Evolutionary conservation across 1,140 invertebrate species (phyloP).

Genomic region (Monomorium pharaonis): DNA sequence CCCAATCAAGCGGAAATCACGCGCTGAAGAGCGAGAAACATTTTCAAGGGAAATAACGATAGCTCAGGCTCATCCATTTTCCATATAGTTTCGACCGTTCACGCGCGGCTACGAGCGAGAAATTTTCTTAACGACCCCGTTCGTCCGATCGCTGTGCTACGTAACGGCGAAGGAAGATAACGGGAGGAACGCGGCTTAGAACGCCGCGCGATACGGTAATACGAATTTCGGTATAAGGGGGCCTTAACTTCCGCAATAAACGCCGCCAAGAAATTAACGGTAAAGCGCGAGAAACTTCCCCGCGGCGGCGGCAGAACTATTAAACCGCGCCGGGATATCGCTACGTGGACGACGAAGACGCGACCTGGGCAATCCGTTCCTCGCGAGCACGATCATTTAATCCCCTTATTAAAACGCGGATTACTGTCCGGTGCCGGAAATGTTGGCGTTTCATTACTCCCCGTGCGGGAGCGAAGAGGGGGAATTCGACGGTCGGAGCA

Average conservation of each 20-base stretch:
- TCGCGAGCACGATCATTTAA: conserved; percentile 7
- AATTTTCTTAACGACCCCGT: conserved; percentile 60
- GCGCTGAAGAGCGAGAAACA: conserved; percentile 29
- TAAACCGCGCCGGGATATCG: conserved; percentile 53
- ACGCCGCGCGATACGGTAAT: conserved; percentile 52
- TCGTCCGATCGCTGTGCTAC: conserved; percentile 19
- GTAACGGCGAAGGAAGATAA: conserved; percentile 4
- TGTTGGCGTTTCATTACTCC: conserved; percentile 26
- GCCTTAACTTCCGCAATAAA: conserved; percentile 65
- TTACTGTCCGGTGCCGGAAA: conserved; percentile 16
- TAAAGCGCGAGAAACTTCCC: conserved; percentile 51
- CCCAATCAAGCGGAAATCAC: conserved; percentile 43
- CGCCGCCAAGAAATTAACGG: conserved; percentile 63
- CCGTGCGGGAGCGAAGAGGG: not conserved
- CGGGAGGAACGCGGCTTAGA: not conserved
- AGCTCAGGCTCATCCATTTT: conserved; percentile 48
- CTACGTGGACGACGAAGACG: not conserved
- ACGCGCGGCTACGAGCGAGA: conserved; percentile 15
- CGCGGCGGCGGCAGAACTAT: conserved; percentile 46
- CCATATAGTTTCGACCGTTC: conserved; percentile 29
- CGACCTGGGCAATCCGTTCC: conserved; percentile 25
- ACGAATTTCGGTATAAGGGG: conserved; percentile 65
- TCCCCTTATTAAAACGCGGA: conserved; percentile 44
- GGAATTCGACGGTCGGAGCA: not conserved
- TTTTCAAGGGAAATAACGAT: conserved; percentile 63